phyloP scores from a whole-genome alignment of 2,113 vertebrate genomes.

The Bufo gargarizans region DNA sequence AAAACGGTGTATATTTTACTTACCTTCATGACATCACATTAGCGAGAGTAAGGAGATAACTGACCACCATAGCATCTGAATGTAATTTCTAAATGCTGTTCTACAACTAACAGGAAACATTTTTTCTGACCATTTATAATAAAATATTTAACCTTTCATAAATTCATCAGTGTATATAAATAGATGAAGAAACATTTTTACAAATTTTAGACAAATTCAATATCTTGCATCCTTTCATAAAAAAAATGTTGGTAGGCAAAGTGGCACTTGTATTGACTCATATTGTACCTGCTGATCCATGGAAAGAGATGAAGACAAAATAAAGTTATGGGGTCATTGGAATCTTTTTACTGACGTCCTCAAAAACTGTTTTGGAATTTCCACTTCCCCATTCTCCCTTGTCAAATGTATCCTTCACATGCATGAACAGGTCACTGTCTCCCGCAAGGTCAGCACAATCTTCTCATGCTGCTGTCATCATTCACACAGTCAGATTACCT shows the following conservation, averaged over 20 bases:
- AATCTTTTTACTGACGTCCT: not conserved
- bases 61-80: conserved; percentile 56
- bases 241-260: conserved; percentile 1
- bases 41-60: conserved; percentile 31
- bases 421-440: no score
- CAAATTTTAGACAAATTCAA: not conserved
- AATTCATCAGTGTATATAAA: conserved; percentile 42
- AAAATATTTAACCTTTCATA: conserved; percentile 38
- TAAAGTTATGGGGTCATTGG: not conserved
- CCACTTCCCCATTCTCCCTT: not conserved
- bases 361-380: not conserved
- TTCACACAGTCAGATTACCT: not conserved
- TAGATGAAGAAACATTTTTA: conserved; percentile 4
- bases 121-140: conserved; percentile 46
- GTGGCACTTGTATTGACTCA: not conserved
- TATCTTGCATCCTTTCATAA: not conserved
- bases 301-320: not conserved
- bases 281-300: conserved; percentile 1
- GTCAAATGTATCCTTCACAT: no score
- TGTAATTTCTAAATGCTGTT: conserved; percentile 49
- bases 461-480: not conserved
- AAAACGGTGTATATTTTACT: conserved; percentile 28
- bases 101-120: conserved; percentile 27
- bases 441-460: not conserved
- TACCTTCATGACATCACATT: not conserved